Percentiles rank a stretch among this genome's conserved stretches.
Conservation (phyloP, 1,140 invertebrate species). For the Atta cephalotes region DNA sequence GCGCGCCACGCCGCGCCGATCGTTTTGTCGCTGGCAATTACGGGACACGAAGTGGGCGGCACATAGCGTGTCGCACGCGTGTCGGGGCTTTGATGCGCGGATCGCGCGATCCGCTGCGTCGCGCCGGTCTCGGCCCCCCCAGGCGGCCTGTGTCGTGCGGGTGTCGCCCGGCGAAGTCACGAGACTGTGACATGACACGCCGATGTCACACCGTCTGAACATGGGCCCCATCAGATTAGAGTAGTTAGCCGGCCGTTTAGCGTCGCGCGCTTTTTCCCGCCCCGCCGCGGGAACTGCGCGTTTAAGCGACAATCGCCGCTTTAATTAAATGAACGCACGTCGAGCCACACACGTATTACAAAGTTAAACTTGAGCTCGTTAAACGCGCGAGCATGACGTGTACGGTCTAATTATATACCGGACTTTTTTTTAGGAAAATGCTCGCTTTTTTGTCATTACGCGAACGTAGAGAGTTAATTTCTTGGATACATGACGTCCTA, state of each 20-base stretch:
- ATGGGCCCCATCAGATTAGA: slow-evolving; percentile 66
- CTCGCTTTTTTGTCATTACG: neutral
- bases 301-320: slow-evolving; percentile 54
- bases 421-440: neutral
- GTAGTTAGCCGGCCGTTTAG: slow-evolving; percentile 64
- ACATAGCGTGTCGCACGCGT: slow-evolving; percentile 79
- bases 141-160: slow-evolving; percentile 48
- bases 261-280: slow-evolving; percentile 22
- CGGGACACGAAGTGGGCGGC: slow-evolving; percentile 74
- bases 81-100: slow-evolving; percentile 59
- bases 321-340: slow-evolving; percentile 49
- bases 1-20: slow-evolving; percentile 54
- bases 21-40: slow-evolving; percentile 80
- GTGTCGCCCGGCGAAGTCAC: slow-evolving; percentile 65
- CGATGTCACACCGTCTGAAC: slow-evolving; percentile 66
- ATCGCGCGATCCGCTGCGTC: slow-evolving; percentile 56
- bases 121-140: slow-evolving; percentile 9
- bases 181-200: slow-evolving; percentile 67
- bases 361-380: slow-evolving; percentile 51
- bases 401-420: slow-evolving; percentile 28
- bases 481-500: neutral
- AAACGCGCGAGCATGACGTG: slow-evolving; percentile 23
- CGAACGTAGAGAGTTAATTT: neutral
- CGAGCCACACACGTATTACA: slow-evolving; percentile 27
- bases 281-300: slow-evolving; percentile 27